Percentiles rank a stretch among this genome's conserved stretches.
Evolutionary conservation across 1,140 invertebrate genomes (phyloP).

Genomic region (Brachionus rubens): DNA sequence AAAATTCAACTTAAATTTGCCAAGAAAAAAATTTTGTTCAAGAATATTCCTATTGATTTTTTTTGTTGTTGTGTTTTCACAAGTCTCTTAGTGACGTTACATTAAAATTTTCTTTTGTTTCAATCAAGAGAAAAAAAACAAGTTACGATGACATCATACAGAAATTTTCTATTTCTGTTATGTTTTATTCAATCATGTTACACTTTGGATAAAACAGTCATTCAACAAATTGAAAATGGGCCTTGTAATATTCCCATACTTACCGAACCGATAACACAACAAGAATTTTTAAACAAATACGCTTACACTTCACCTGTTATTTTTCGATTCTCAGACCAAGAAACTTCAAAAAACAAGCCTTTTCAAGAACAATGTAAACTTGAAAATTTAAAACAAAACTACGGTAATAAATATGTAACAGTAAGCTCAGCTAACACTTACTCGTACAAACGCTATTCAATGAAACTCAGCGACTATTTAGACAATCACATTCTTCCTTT

Average conservation of each 20-base stretch:
- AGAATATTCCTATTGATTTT: too few relatives aligned
- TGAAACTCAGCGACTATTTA: constrained; percentile 9
- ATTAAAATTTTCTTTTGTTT: too few relatives aligned
- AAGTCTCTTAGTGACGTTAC: too few relatives aligned
- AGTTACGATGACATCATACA: too few relatives aligned
- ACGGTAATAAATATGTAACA: constrained; percentile 50
- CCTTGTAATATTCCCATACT: constrained; percentile 22
- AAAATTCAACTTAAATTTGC: too few relatives aligned
- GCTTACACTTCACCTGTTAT: not conserved
- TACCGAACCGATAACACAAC: not conserved
- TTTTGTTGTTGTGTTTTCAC: too few relatives aligned
- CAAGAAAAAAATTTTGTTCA: too few relatives aligned
- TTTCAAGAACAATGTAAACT: constrained; percentile 49
- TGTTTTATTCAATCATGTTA: too few relatives aligned
- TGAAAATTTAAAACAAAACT: constrained; percentile 49
- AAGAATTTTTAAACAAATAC: constrained; percentile 15
- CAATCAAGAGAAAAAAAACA: too few relatives aligned
- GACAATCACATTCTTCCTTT: constrained; percentile 46
- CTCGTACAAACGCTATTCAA: constrained; percentile 50
- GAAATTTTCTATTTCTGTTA: too few relatives aligned
- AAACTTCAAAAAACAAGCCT: constrained; percentile 48
- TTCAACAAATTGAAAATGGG: not conserved
- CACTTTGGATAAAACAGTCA: too few relatives aligned
- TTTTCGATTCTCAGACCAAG: constrained; percentile 4
- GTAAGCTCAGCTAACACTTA: constrained; percentile 55